Evolutionary conservation across 2,113 vertebrate genomes (phyloP).

Genomic region (Tiliqua scincoides): DNA sequence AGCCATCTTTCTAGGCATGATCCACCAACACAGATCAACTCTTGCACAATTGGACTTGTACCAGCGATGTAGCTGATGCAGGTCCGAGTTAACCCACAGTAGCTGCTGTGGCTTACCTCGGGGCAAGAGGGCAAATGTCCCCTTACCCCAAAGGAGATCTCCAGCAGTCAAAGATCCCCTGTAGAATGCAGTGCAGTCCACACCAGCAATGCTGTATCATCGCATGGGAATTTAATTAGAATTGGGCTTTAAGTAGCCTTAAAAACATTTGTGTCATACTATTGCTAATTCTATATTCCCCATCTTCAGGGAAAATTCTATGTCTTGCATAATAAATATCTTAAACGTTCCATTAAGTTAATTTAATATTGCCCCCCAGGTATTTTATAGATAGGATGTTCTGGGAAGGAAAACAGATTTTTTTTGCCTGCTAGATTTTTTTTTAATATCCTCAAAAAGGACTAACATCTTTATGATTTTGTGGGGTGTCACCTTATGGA

Average conservation of each 20-base stretch:
- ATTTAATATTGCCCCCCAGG: neutral
- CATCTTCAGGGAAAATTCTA: neutral
- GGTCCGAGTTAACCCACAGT: too few species aligned
- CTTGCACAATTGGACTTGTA: too few species aligned
- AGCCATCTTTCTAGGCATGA: too few species aligned
- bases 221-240: too few species aligned
- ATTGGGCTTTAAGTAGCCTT: neutral
- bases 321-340: neutral
- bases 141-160: too few species aligned
- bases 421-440: neutral
- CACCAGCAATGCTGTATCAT: too few species aligned
- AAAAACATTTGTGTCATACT: neutral
- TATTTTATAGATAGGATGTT: neutral
- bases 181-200: too few species aligned
- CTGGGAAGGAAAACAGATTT: neutral
- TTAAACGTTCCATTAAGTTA: neutral
- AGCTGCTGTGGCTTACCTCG: too few species aligned
- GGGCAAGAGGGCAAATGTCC: too few species aligned
- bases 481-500: accelerated
- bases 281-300: neutral
- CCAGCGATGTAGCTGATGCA: too few species aligned
- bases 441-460: neutral
- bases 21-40: too few species aligned
- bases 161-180: too few species aligned
- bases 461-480: slow-evolving; percentile 15